Percentiles rank a stretch among this genome's conserved stretches.
Conservation (phyloP, 2,113 vertebrate genomes). For the Clinocottus analis region DNA sequence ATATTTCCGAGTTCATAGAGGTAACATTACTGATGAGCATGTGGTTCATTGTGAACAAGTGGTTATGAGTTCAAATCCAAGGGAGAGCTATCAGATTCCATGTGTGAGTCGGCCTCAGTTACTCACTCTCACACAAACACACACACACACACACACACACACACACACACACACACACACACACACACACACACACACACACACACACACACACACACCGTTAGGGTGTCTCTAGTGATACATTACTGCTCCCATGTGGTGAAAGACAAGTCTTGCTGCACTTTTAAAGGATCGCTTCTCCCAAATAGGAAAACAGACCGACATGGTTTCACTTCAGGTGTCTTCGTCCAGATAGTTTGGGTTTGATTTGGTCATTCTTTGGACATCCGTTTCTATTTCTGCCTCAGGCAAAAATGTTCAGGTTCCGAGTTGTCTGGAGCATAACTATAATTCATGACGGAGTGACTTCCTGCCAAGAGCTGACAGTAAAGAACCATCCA, state of each 20-base stretch:
- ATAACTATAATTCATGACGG: neutral
- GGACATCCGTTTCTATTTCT: neutral
- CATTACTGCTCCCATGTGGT: slow-evolving; percentile 74
- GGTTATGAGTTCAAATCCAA: slow-evolving; percentile 17
- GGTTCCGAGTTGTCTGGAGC: neutral
- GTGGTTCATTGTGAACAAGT: slow-evolving; percentile 28
- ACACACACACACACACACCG: neutral
- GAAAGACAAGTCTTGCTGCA: neutral
- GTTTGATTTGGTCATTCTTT: neutral
- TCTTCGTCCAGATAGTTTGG: neutral
- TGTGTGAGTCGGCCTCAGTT: neutral
- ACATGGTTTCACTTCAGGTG: too few relatives aligned
- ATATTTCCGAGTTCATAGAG: slow-evolving; percentile 23
- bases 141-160: slow-evolving; percentile 2
- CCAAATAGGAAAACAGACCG: neutral
- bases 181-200: neutral
- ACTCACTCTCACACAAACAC: neutral
- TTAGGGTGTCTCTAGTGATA: slow-evolving; percentile 21
- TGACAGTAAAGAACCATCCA: neutral
- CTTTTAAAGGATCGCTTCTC: neutral
- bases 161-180: neutral
- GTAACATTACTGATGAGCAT: slow-evolving; percentile 24
- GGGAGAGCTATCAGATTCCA: neutral
- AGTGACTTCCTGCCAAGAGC: neutral
- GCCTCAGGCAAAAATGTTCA: neutral